A percentile compares a stretch with the other conserved stretches of the same genome.
phyloP scores from a whole-genome alignment of 2,113 vertebrate species.

The Gymnarchus niloticus region DNA sequence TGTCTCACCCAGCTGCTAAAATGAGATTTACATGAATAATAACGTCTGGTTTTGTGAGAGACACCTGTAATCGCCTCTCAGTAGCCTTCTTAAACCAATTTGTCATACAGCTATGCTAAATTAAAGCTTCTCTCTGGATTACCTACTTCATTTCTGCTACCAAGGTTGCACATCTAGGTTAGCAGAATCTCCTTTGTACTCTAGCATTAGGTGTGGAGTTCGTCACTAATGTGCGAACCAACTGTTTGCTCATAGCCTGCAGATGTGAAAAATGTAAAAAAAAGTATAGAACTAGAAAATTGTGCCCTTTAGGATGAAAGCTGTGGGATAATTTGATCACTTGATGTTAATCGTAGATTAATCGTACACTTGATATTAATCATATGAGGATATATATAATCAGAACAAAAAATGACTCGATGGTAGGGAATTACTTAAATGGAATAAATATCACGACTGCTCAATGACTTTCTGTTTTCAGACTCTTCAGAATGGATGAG shows the following conservation, averaged over 20 bases:
- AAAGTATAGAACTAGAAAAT: neutral
- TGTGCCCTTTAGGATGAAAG: neutral
- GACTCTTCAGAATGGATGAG: neutral
- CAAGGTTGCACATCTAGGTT: too few species aligned
- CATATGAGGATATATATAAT: neutral
- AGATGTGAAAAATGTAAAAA: neutral
- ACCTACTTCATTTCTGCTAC: neutral
- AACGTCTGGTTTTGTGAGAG: constrained; percentile 3
- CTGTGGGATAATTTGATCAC: neutral
- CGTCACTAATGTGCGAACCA: neutral
- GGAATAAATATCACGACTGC: neutral
- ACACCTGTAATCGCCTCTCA: neutral
- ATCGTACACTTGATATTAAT: neutral
- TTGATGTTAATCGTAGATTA: neutral
- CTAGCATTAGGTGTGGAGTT: neutral
- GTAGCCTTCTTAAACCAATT: neutral
- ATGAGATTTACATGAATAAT: constrained; percentile 18
- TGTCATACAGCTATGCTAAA: neutral
- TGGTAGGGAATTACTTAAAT: neutral
- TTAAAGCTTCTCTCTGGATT: neutral
- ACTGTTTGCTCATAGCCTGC: neutral
- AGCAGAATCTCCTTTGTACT: too few species aligned
- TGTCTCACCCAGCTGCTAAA: neutral
- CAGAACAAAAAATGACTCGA: neutral
- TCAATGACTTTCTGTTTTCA: neutral